Conservation (phyloP, 92 coral and sea anemone species). For the Anthopleura xanthogrammica region DNA sequence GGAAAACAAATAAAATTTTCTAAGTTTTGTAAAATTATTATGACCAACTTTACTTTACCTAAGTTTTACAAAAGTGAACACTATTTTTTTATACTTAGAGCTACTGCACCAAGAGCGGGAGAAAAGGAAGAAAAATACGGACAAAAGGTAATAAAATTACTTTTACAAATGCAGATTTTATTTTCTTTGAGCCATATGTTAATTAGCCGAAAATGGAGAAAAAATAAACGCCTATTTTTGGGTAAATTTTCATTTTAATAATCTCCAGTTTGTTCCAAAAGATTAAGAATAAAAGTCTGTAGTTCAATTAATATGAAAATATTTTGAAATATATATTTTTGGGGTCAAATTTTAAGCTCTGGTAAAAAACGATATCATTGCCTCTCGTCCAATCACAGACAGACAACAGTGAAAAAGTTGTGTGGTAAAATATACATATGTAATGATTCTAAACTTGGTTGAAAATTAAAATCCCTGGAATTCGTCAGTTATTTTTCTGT, state of each 20-base stretch:
- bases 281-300: neutral
- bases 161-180: neutral
- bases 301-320: neutral
- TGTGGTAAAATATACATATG: conserved; percentile 15
- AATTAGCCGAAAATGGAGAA: conserved; percentile 5
- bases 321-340: neutral
- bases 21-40: neutral
- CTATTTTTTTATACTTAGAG: neutral
- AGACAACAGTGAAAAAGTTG: conserved; percentile 18
- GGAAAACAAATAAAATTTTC: conserved; percentile 1
- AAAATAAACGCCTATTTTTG: neutral
- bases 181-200: neutral
- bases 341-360: conserved; percentile 6
- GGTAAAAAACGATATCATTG: conserved; percentile 15
- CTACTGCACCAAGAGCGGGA: neutral
- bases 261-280: neutral
- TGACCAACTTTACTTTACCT: neutral
- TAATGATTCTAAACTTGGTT: neutral
- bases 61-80: neutral
- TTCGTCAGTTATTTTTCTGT: neutral
- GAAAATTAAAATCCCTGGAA: neutral
- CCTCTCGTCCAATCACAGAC: conserved; percentile 35
- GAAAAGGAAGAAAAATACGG: neutral
- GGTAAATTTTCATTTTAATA: neutral
- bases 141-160: neutral